A percentile compares a stretch with the other conserved stretches of the same genome.
Conservation (phyloP, 2,113 vertebrate species). For the Vulpes vulpes region DNA sequence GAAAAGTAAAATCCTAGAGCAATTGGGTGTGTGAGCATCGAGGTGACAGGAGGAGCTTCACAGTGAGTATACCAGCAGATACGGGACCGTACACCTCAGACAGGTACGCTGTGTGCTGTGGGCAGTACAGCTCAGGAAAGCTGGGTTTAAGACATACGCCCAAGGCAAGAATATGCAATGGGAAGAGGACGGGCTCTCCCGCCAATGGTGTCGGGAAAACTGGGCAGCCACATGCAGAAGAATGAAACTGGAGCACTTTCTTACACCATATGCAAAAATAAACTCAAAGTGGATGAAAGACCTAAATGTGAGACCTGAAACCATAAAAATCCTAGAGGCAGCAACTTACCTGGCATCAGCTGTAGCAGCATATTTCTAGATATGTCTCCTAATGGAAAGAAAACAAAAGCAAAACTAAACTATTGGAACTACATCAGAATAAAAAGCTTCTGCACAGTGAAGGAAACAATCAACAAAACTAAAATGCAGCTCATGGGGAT, state of each 20-base stretch:
- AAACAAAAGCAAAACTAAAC: neutral
- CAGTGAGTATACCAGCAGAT: neutral
- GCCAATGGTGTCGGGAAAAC: neutral
- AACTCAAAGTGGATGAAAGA: neutral
- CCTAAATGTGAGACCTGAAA: neutral
- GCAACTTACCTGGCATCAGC: neutral
- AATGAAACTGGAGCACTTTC: neutral
- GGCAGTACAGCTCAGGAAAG: neutral
- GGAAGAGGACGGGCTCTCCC: neutral
- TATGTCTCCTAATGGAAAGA: neutral
- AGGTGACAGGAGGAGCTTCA: neutral
- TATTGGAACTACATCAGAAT: neutral
- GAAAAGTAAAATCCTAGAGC: neutral
- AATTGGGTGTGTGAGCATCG: neutral
- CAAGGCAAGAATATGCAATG: neutral
- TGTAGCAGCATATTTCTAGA: neutral
- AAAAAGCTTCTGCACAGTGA: neutral
- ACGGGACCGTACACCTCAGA: neutral
- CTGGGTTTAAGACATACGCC: neutral
- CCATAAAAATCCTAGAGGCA: neutral
- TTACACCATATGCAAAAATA: neutral
- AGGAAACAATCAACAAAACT: neutral
- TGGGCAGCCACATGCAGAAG: neutral
- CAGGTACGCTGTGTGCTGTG: neutral
- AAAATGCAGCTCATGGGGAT: neutral